Base-by-base conservation (phyloP, 1,140 invertebrate genomes). In the Drosophila orosa region DNA sequence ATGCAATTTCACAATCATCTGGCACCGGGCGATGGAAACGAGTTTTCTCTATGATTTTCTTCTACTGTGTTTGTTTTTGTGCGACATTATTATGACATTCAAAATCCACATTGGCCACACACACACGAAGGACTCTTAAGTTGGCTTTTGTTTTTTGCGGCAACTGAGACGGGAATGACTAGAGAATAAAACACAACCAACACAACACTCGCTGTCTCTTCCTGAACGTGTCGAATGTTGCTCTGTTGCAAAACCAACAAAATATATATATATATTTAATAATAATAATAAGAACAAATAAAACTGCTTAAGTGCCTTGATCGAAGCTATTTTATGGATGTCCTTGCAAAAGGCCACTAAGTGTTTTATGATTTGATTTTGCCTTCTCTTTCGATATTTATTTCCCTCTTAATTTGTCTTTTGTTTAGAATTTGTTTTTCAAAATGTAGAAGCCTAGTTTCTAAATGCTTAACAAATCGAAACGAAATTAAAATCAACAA, bases 401-500 rank as follows among this genome's bases (percentile, higher is more conserved):
- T 31, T 55, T 62, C 52, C 12, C 7, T 22, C 8, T 35, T 29
- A 24, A 29, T 86, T 86, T 61, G 45, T 24, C 29, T 65, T 83
- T 57, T 62, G 59, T 69, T 65, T 57, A 83, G 81, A 66, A 66
- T 15, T 37, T 54, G 55, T 44, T 10, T 25, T 27, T 2, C n/a
- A n/a, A n/a, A 5, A 6, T 65, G 83, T 86, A 87, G 83, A 65
- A 74, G 78, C 66, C 22, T 80, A 84, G 60, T 48, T 68, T 66
- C 25, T 65, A 66, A 71, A 67, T 59, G 66, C 62, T 79, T 61
- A 90, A 81, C 61, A 45, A 87, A 24, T 10, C 13, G 44, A n/a
- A 52, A 42, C 61, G 63, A 90, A 90, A 89, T 89, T 90, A 82
- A 85, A 90, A 65, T 82, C 59, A 76, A 72, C 39, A 13, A 79